Conservation (phyloP, 1,140 invertebrate genomes). For the Oedothorax gibbosus region DNA sequence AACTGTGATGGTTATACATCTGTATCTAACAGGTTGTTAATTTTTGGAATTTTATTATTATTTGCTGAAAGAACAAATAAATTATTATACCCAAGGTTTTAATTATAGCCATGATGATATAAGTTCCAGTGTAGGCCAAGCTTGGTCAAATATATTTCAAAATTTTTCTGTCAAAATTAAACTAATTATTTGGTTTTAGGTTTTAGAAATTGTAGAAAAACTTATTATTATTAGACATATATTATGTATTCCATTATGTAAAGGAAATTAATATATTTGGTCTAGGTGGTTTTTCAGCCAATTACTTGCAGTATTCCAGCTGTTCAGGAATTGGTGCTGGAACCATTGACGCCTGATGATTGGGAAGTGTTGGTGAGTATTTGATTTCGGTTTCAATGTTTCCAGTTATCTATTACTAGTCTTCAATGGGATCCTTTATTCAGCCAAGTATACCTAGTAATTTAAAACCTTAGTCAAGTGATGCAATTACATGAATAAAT, state of each 20-base stretch:
- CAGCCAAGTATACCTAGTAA: background rate
- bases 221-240: background rate
- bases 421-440: background rate
- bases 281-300: conserved; percentile 19
- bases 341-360: conserved; percentile 34
- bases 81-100: too few relatives aligned
- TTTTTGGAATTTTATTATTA: too few relatives aligned
- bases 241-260: conserved; percentile 2
- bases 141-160: too few relatives aligned
- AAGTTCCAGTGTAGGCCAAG: too few relatives aligned
- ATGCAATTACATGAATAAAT: background rate
- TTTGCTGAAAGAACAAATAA: too few relatives aligned
- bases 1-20: too few relatives aligned
- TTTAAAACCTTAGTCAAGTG: too few relatives aligned
- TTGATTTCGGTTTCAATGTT: background rate
- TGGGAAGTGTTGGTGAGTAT: conserved; percentile 43
- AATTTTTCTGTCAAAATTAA: too few relatives aligned
- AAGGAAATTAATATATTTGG: background rate
- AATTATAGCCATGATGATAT: too few relatives aligned
- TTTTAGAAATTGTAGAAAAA: too few relatives aligned
- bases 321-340: conserved; percentile 20
- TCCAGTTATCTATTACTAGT: background rate
- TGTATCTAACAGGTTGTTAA: too few relatives aligned
- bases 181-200: too few relatives aligned
- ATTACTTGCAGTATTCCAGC: background rate